These are phyloP conservation scores for Dendrocopos noguchii DNA, from an alignment of 2,113 vertebrate genomes.

Conservation along the genomic window DNA sequence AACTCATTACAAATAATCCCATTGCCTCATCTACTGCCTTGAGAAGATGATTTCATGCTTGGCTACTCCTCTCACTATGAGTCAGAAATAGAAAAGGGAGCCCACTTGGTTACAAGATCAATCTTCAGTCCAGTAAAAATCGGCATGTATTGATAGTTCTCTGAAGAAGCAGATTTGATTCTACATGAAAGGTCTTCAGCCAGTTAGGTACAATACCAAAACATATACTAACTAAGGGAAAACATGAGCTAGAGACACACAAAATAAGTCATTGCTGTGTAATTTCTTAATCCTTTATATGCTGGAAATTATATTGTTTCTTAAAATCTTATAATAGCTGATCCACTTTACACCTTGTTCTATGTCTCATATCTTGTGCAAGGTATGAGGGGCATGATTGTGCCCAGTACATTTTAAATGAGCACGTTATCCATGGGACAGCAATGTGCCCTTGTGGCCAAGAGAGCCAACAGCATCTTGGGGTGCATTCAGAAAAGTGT, in stretches of 20 bases:
- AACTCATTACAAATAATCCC: conserved; percentile 18
- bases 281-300: not conserved
- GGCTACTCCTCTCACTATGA: not conserved
- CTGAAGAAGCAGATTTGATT: not conserved
- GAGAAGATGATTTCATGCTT: not conserved
- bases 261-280: not conserved
- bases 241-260: not conserved
- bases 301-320: not conserved
- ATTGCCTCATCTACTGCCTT: not conserved
- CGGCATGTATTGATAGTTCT: not conserved
- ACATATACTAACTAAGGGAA: not conserved
- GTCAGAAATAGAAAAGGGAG: not conserved
- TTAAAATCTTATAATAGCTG: not conserved
- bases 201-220: not conserved
- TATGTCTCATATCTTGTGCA: rapidly evolving
- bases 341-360: not conserved
- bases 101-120: not conserved
- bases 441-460: no score
- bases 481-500: no score
- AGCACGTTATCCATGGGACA: not conserved
- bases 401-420: not conserved
- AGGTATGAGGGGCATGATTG: not conserved
- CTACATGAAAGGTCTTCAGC: not conserved
- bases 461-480: no score
- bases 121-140: not conserved